Conservation (phyloP, 2,797 vertebrate species). For the Sibirionetta formosa region DNA sequence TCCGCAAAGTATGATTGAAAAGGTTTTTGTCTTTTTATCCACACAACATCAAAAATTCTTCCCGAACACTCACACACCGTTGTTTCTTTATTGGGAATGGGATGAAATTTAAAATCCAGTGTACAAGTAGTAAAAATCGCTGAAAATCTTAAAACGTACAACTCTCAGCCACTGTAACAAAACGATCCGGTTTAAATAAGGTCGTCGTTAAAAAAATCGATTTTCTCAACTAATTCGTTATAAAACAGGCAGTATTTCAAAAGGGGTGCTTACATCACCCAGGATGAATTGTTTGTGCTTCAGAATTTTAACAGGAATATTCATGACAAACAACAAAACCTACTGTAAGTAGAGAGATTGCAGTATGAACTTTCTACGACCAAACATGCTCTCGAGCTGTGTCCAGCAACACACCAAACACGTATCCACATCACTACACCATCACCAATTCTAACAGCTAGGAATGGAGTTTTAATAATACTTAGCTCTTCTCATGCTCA, state of each 20-base stretch:
- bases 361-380: background rate
- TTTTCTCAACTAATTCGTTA: conserved; percentile 35
- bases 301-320: conserved; percentile 12
- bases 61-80: background rate
- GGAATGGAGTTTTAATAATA: conserved; percentile 31
- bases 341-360: background rate
- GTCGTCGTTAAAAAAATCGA: background rate
- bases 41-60: conserved; percentile 60
- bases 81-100: background rate
- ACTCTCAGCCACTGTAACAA: background rate
- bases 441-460: conserved; percentile 1
- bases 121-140: conserved; percentile 31
- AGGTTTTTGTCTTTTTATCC: conserved; percentile 33
- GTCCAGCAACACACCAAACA: conserved; percentile 26
- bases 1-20: background rate
- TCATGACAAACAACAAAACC: conserved; percentile 15
- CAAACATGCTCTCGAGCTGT: conserved; percentile 13
- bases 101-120: conserved; percentile 14
- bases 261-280: conserved; percentile 22
- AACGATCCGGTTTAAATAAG: conserved; percentile 35
- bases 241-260: conserved; percentile 61
- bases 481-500: conserved; percentile 51
- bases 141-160: conserved; percentile 27
- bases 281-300: conserved; percentile 65
- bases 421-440: background rate